Percentiles rank a stretch among this genome's conserved stretches.
Evolutionary conservation across 1,140 invertebrate species (phyloP).

Genomic region (Chlorops oryzae): DNA sequence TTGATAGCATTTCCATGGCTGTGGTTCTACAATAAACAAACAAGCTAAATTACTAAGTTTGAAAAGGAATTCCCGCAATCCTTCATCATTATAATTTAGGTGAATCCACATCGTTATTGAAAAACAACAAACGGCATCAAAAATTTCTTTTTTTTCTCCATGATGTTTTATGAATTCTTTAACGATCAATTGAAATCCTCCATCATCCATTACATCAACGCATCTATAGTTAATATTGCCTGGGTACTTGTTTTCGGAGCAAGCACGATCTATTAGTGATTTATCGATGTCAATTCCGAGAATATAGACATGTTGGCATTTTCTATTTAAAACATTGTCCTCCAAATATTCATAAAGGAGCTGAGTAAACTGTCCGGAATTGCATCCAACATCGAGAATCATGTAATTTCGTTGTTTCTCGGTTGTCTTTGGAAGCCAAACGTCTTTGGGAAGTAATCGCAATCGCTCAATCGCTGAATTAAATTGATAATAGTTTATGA

Average conservation of each 20-base stretch:
- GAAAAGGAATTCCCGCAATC: slow-evolving; percentile 56
- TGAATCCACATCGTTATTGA: slow-evolving; percentile 86
- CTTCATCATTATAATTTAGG: slow-evolving; percentile 70
- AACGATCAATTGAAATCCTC: slow-evolving; percentile 40
- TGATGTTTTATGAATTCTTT: slow-evolving; percentile 47
- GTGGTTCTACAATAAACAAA: slow-evolving; percentile 68
- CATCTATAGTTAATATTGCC: slow-evolving; percentile 54
- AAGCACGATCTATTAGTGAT: slow-evolving; percentile 61
- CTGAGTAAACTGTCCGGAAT: slow-evolving; percentile 65
- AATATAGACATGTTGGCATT: slow-evolving; percentile 50
- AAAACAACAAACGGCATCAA: slow-evolving; percentile 71
- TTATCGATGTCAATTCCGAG: slow-evolving; percentile 71
- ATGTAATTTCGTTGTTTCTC: slow-evolving; percentile 44
- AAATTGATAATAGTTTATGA: slow-evolving; percentile 81
- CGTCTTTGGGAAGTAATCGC: slow-evolving; percentile 54
- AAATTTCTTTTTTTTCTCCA: too few species aligned
- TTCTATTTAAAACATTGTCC: slow-evolving; percentile 23
- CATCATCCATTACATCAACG: slow-evolving; percentile 56
- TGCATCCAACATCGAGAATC: slow-evolving; percentile 73
- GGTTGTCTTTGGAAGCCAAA: slow-evolving; percentile 50
- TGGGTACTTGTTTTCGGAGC: slow-evolving; percentile 48
- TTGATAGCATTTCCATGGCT: slow-evolving; percentile 75
- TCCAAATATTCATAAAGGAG: slow-evolving; percentile 44
- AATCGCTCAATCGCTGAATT: slow-evolving; percentile 63
- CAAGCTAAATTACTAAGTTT: slow-evolving; percentile 52